Evolutionary conservation across 2,113 vertebrate genomes (phyloP).

Genomic region (Phyllostomus discolor): DNA sequence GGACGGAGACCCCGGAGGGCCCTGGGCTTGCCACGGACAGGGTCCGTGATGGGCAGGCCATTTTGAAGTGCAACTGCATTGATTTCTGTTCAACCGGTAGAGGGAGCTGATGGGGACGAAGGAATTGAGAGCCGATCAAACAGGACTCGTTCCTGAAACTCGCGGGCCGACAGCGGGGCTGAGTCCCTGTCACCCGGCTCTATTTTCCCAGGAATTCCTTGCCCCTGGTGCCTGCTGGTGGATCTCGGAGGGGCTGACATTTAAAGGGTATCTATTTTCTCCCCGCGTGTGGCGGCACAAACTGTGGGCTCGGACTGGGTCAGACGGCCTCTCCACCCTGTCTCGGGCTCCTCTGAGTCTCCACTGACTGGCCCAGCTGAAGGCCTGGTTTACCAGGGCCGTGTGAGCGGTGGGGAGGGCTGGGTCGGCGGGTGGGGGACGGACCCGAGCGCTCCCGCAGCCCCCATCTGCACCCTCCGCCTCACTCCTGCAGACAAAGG

Average conservation of each 20-base stretch:
- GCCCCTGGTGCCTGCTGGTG: not conserved
- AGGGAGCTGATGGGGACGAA: not conserved
- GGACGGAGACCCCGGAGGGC: not conserved
- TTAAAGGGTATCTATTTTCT: not conserved
- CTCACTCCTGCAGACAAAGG: not conserved
- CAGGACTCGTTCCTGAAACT: not conserved
- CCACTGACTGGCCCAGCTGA: accelerated
- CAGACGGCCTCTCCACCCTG: no score
- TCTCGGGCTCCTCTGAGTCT: not conserved
- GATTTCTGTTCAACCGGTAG: not conserved
- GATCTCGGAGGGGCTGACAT: not conserved
- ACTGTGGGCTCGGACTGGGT: not conserved
- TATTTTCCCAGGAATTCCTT: not conserved
- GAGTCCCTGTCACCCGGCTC: not conserved
- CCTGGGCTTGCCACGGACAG: not conserved
- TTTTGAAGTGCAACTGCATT: not conserved
- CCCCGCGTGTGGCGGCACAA: not conserved
- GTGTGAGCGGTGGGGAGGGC: not conserved
- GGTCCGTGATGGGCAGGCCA: not conserved
- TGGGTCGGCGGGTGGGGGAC: not conserved
- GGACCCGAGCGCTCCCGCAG: not conserved
- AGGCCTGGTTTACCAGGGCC: not conserved
- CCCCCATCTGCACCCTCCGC: not conserved
- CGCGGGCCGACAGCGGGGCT: not conserved
- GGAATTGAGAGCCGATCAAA: not conserved